phyloP scores from a whole-genome alignment of 2,113 vertebrate species.

The Cottus gobio region DNA sequence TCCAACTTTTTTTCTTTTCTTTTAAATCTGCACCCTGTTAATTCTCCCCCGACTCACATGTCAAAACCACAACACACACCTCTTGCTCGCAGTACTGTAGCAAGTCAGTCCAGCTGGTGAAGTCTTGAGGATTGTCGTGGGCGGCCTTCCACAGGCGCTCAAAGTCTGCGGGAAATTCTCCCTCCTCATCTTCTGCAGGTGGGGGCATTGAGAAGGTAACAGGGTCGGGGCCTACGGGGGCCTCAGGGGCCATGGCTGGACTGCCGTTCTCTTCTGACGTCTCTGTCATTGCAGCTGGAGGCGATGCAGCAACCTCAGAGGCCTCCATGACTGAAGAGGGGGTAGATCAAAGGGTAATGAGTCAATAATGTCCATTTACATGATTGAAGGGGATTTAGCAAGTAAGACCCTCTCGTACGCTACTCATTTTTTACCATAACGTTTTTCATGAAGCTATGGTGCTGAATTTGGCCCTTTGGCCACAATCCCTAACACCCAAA shows the following conservation, averaged over 20 bases:
- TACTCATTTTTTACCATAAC: not conserved
- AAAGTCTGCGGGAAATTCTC: conserved; percentile 83
- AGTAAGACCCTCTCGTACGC: not conserved
- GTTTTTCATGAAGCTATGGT: not conserved
- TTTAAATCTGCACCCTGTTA: not conserved
- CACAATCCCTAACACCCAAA: not conserved
- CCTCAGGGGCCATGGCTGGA: conserved; percentile 5
- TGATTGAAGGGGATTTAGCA: not conserved
- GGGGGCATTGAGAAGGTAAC: conserved; percentile 48
- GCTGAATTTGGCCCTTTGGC: not conserved
- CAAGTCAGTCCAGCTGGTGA: conserved; percentile 87
- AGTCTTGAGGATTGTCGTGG: conserved; percentile 83
- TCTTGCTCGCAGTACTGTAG: conserved; percentile 89
- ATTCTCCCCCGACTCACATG: not conserved
- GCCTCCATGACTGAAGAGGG: conserved; percentile 64
- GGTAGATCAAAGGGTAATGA: not conserved
- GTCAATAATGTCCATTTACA: not conserved
- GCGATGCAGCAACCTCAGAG: conserved; percentile 37
- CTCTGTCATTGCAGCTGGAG: conserved; percentile 48
- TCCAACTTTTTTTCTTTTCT: too few species aligned
- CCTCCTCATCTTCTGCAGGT: conserved; percentile 70
- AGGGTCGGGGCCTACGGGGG: conserved; percentile 1
- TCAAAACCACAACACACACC: conserved; percentile 68
- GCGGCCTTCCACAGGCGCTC: conserved; percentile 83
- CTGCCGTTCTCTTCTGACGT: conserved; percentile 57